Evolutionary conservation across 2,113 vertebrate genomes (phyloP).

Genomic region (Manacus vitellinus): DNA sequence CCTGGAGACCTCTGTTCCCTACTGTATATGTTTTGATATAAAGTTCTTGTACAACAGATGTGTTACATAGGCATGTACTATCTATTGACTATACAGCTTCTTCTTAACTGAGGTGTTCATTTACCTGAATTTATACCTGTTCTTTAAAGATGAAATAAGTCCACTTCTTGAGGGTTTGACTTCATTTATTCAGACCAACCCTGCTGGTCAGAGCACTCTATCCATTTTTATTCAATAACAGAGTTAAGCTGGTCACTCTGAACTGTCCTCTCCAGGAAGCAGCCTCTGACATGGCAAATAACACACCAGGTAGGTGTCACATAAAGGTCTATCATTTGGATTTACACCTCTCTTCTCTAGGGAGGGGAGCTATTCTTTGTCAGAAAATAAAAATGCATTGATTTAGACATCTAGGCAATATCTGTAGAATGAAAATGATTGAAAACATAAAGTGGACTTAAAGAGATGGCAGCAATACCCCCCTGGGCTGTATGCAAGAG

Average conservation of each 20-base stretch:
- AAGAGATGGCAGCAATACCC: neutral
- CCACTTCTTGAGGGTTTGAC: neutral
- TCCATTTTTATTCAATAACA: neutral
- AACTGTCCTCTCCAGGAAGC: neutral
- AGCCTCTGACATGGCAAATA: neutral
- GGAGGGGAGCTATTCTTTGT: neutral
- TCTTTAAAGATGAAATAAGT: neutral
- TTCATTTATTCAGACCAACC: neutral
- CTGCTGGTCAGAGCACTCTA: neutral
- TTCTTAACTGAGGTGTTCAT: neutral
- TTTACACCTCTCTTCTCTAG: neutral
- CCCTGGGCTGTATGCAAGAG: neutral
- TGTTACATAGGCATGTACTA: neutral
- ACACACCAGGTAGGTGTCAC: accelerated
- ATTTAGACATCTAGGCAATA: neutral
- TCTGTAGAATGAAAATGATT: neutral
- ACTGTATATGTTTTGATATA: neutral
- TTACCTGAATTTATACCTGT: neutral
- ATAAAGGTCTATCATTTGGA: accelerated
- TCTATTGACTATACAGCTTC: neutral
- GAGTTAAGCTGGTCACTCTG: neutral
- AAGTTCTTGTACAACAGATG: neutral
- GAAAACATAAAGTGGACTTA: neutral
- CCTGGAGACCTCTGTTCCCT: neutral
- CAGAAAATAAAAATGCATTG: neutral